Base-by-base conservation (phyloP, 2,113 vertebrate genomes). In the Triplophysa siluroides region DNA sequence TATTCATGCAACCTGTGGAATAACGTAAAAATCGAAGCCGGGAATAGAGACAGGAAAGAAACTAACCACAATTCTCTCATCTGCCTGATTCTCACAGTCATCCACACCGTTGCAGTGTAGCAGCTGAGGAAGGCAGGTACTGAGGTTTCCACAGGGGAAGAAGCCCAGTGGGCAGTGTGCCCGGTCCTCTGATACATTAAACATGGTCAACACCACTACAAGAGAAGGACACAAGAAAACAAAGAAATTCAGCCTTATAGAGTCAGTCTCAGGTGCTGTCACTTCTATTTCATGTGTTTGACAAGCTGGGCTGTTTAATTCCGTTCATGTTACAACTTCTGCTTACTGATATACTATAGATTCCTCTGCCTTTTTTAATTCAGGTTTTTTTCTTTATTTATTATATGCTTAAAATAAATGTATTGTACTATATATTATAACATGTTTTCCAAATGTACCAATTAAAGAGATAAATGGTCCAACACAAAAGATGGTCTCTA, bases 21-120 rank as follows among this genome's bases (percentile, higher is more conserved):
- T 14, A n/a, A 64, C n/a, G 29, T 58, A 0, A 70, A 10, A 54
- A 29, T 2, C 16, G 29, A 50, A 26, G 18, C 23, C 4, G 29
- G 12, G 11, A 38, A 10, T 29, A 62, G 24, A 50, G 2, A 13
- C 5, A 13, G 18, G 47, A 8, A 63, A 47, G 45, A 18, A 19
- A 92, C 95, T 21, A 89, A 99, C 97, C 96, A 9, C 97, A 99
- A 90, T 96, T 94, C 50, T 98, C 95, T 99, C 96, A 0, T 99
- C 97, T 0, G 96, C 96, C 4, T 73, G 89, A 75, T 98, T 98
- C n/a, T 94, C 95, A 8, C 97, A 99, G 92, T 98, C 95, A 10
- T 98, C 94, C 67, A 95, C 93, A 0, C 96, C 95, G 0, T 99
- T 97, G 69, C 97, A 98, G 83, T 99, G 97, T 62, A 99, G 93